phyloP scores from a whole-genome alignment of 2,888 invertebrate genomes.

The Caenorhabditis macrosperma region DNA sequence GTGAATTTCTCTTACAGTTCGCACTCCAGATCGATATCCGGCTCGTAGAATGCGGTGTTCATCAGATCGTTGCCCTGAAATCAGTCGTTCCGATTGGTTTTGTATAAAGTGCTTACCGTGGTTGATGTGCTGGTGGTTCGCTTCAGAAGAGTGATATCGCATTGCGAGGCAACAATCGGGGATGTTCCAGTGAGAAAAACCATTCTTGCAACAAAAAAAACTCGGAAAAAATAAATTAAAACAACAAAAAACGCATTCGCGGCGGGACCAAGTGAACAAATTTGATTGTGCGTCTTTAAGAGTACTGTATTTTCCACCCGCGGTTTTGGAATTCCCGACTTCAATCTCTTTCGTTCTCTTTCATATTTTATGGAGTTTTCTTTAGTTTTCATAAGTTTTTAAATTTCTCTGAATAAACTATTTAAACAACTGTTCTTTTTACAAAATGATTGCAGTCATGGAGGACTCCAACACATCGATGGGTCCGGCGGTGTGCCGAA shows the following conservation, averaged over 20 bases:
- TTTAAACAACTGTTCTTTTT: neutral
- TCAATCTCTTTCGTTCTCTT: neutral
- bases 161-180: neutral
- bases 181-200: neutral
- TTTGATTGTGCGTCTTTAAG: conserved; percentile 13
- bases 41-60: conserved; percentile 41
- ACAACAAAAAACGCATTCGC: conserved; percentile 14
- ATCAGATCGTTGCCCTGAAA: conserved; percentile 27
- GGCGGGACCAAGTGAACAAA: neutral
- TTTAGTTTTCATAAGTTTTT: neutral
- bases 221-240: neutral
- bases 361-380: conserved; percentile 2
- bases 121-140: conserved; percentile 2
- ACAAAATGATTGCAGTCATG: conserved; percentile 27
- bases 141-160: neutral
- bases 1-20: too few relatives aligned
- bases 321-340: neutral
- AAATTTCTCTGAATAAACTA: too few relatives aligned
- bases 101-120: neutral
- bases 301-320: conserved; percentile 1
- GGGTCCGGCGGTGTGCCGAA: conserved; percentile 81
- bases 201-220: neutral
- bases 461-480: conserved; percentile 55
- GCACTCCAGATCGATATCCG: conserved; percentile 8
- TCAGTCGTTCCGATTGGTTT: neutral